Conservation (phyloP, 2,113 vertebrate genomes). For the Tupaia chinensis region DNA sequence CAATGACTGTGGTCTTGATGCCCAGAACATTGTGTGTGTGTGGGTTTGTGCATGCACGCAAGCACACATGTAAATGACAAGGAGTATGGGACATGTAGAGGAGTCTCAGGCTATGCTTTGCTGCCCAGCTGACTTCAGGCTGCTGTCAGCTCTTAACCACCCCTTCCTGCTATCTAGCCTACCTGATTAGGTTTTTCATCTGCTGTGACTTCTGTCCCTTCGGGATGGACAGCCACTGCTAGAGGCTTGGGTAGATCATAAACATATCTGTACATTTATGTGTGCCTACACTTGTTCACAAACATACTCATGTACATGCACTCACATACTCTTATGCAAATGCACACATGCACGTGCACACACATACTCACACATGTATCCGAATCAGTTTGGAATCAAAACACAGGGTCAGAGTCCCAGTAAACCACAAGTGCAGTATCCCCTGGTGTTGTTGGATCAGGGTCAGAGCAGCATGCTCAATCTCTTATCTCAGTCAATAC, state of each 20-base stretch:
- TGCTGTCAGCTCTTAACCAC: background rate
- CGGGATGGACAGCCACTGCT: background rate
- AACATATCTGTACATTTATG: background rate
- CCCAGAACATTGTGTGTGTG: background rate
- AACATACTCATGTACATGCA: background rate
- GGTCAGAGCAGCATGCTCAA: background rate
- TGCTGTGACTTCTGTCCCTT: fast-evolving
- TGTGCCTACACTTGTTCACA: background rate
- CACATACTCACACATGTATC: background rate
- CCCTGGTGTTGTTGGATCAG: background rate
- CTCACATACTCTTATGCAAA: background rate
- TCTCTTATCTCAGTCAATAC: background rate
- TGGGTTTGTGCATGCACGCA: background rate
- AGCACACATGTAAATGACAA: background rate
- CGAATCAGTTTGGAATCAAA: background rate
- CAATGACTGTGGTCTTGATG: background rate
- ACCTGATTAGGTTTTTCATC: background rate
- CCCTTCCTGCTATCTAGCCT: background rate
- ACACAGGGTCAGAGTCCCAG: background rate
- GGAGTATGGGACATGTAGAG: background rate
- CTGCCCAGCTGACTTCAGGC: background rate
- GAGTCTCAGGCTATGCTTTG: background rate
- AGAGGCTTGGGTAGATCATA: background rate
- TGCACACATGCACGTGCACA: background rate
- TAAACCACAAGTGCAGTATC: background rate